Evolutionary conservation across 2,888 invertebrate genomes (phyloP), one percentile per base, ranked within the genome.

Genomic region (Thymelicus sylvestris): DNA sequence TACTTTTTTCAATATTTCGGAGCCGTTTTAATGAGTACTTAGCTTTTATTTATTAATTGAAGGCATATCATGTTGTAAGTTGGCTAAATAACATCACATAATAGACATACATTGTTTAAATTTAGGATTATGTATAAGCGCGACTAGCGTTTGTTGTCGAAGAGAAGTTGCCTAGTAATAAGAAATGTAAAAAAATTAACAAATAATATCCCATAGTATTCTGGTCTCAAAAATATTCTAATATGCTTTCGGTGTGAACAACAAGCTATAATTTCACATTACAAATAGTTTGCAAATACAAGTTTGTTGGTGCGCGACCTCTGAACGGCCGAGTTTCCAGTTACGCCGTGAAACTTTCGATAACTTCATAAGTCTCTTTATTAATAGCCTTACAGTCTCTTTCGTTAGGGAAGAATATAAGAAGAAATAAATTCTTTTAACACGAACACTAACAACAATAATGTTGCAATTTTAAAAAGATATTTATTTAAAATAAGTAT

Each of bases 251-350:
- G 41, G 62, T 82, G 85, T 85, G 83, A 86, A 82, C 81, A 79
- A 67, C 78, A 78, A 77, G 80, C 83, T 78, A 86, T 87, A 90
- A 90, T 90, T 89, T 91, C 83, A 87, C 87, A 89, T 91, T 86
- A 90, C 86, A 87, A 88, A 92, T 92, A 93, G 91, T 92, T 91
- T 82, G 86, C 82, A 84, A 89, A 85, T 83, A 86, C 80, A 89
- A 91, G 90, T 92, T 92, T 86, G 87, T 87, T 91, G 87, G 88
- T 84, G 91, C 91, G 85, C 86, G 88, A 89, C 91, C 87, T 85
- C 78, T 83, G 85, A 89, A 87, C 86, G 84, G 78, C 71, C 66
- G 66, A 76, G 84, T 88, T 86, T 82, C 85, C 86, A 81, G 83
- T 87, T 83, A 84, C 83, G 82, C 80, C 81, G 86, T 80, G 75